Conservation (phyloP, 2,888 invertebrate species). For the Lasioglossum oenotherae region DNA sequence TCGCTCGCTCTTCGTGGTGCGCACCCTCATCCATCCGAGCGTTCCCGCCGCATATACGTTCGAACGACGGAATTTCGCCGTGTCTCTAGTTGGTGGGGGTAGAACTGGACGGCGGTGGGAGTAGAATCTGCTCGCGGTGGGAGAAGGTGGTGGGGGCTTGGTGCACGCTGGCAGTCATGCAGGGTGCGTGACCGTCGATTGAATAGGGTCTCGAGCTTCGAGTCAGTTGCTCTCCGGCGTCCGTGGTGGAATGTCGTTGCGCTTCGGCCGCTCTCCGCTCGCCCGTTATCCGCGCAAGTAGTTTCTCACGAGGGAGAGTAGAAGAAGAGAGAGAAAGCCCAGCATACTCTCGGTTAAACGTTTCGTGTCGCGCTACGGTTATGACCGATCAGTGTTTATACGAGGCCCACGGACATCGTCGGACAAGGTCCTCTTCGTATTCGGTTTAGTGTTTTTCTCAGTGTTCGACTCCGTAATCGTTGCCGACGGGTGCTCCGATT, state of each 20-base stretch:
- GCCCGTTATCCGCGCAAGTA: slow-evolving; percentile 35
- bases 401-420: background rate
- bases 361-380: slow-evolving; percentile 17
- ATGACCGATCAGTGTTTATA: slow-evolving; percentile 54
- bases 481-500: background rate
- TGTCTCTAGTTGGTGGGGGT: slow-evolving; percentile 25
- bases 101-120: slow-evolving; percentile 37
- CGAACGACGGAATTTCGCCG: slow-evolving; percentile 36
- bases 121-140: slow-evolving; percentile 58
- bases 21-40: slow-evolving; percentile 26
- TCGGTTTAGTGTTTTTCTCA: background rate
- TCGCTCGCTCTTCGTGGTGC: background rate
- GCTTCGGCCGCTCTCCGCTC: background rate
- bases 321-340: background rate
- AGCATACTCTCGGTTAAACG: background rate
- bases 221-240: slow-evolving; percentile 77
- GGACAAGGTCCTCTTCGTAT: background rate
- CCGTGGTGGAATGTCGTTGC: slow-evolving; percentile 64
- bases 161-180: slow-evolving; percentile 77
- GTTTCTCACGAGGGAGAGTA: slow-evolving; percentile 47
- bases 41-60: slow-evolving; percentile 24
- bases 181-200: slow-evolving; percentile 78
- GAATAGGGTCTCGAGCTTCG: slow-evolving; percentile 70
- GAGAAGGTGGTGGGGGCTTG: slow-evolving; percentile 63
- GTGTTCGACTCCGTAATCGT: background rate